Percentiles rank a stretch among this genome's conserved stretches.
Evolutionary conservation across 1,140 invertebrate species (phyloP).

Genomic region (Triops longicaudatus): DNA sequence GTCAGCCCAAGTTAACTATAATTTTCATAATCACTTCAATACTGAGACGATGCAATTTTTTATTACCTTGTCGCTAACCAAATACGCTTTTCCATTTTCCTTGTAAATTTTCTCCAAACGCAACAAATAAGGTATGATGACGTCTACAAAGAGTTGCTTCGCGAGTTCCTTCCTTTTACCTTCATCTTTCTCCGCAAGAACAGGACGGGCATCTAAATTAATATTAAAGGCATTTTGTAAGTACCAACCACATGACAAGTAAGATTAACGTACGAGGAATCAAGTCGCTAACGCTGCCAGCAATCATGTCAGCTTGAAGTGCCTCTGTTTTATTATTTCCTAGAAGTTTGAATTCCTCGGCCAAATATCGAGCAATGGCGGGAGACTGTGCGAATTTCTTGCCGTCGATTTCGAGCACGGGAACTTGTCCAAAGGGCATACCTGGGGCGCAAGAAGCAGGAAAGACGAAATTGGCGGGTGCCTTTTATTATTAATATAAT

Average conservation of each 20-base stretch:
- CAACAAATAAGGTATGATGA: conserved; percentile 18
- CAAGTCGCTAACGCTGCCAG: conserved; percentile 48
- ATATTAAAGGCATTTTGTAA: conserved; percentile 7
- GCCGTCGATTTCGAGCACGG: conserved; percentile 57
- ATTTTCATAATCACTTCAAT: background rate
- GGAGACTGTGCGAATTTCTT: conserved; percentile 52
- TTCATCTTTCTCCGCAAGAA: conserved; percentile 18
- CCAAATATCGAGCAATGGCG: conserved; percentile 57
- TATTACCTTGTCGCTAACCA: conserved; percentile 29
- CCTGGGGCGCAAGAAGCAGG: conserved; percentile 35
- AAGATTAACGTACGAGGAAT: conserved; percentile 10
- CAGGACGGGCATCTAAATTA: background rate
- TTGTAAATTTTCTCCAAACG: conserved; percentile 26
- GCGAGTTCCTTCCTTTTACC: conserved; percentile 23
- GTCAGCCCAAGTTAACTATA: conserved; percentile 28
- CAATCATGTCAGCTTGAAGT: conserved; percentile 51
- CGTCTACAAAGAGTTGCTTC: conserved; percentile 23
- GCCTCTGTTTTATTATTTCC: conserved; percentile 54
- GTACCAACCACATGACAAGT: background rate
- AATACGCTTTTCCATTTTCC: conserved; percentile 26
- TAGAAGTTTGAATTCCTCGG: conserved; percentile 48
- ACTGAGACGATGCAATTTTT: background rate
- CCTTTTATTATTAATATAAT: background rate
- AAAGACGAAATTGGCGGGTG: background rate
- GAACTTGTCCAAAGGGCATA: conserved; percentile 55